Evolutionary conservation across 2,797 vertebrate species (phyloP).

Genomic region (Pseudomugil tenellus): DNA sequence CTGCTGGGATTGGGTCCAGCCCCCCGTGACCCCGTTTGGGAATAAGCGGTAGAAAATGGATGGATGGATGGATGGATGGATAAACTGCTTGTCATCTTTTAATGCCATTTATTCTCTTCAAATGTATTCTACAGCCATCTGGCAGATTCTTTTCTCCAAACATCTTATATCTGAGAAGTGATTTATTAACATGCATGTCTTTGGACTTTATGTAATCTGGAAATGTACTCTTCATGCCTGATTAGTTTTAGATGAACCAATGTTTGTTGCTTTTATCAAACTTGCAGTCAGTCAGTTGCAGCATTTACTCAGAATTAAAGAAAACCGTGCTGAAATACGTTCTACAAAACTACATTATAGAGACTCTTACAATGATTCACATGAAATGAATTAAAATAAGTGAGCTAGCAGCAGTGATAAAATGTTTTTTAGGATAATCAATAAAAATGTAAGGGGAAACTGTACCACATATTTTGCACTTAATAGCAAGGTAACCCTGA

Average conservation of each 20-base stretch:
- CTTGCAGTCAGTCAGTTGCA: not conserved
- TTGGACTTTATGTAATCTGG: not conserved
- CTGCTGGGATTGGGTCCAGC: too few species aligned
- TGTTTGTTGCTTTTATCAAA: not conserved
- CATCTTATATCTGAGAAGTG: too few species aligned
- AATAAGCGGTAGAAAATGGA: too few species aligned
- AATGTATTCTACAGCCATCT: too few species aligned
- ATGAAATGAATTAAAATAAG: not conserved
- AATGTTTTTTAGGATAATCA: not conserved
- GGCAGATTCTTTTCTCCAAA: too few species aligned
- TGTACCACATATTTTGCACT: not conserved
- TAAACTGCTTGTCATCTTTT: too few species aligned
- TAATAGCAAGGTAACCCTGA: not conserved
- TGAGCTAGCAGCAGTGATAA: not conserved
- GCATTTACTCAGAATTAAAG: not conserved
- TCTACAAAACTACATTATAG: not conserved
- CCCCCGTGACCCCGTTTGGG: too few species aligned
- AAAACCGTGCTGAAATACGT: not conserved
- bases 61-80: too few species aligned
- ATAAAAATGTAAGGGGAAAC: too few species aligned
- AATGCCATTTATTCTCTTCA: too few species aligned
- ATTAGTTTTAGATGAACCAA: not conserved
- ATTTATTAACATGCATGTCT: too few species aligned
- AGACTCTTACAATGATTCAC: not conserved
- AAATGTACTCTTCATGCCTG: not conserved